These are phyloP conservation scores for Harpalus rufipes DNA, from an alignment of 2,888 invertebrate species.

Conservation along the genomic window DNA sequence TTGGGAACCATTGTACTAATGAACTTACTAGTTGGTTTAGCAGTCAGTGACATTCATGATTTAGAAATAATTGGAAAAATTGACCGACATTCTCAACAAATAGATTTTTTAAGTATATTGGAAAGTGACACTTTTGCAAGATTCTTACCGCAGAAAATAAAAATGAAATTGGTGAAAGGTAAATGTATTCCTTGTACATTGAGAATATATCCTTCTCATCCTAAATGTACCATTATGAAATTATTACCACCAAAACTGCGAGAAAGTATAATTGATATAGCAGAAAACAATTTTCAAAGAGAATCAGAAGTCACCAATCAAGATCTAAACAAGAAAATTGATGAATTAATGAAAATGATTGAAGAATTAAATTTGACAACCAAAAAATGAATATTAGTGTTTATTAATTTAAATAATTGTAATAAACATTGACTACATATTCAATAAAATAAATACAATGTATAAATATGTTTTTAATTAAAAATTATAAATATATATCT, in stretches of 20 bases:
- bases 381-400: conserved; percentile 32
- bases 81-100: conserved; percentile 79
- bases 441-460: conserved; percentile 58
- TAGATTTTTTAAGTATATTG: conserved; percentile 75
- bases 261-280: conserved; percentile 55
- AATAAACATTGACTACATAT: conserved; percentile 31
- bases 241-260: conserved; percentile 35
- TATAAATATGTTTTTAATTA: conserved; percentile 20
- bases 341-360: conserved; percentile 57
- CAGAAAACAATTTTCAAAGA: conserved; percentile 46
- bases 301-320: conserved; percentile 30
- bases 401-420: conserved; percentile 28
- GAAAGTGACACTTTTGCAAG: conserved; percentile 50
- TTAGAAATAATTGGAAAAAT: conserved; percentile 80
- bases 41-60: conserved; percentile 81
- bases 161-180: conserved; percentile 17
- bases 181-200: conserved; percentile 40
- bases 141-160: conserved; percentile 32
- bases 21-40: conserved; percentile 81
- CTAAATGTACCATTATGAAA: conserved; percentile 41
- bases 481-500: conserved; percentile 42
- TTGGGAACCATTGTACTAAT: conserved; percentile 81
- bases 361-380: conserved; percentile 38
- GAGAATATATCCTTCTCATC: conserved; percentile 54
- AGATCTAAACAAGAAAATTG: conserved; percentile 49